A percentile compares a stretch with the other conserved stretches of the same genome.
Conservation (phyloP, 1,140 invertebrate genomes). For the Himalopsyche phryganea region DNA sequence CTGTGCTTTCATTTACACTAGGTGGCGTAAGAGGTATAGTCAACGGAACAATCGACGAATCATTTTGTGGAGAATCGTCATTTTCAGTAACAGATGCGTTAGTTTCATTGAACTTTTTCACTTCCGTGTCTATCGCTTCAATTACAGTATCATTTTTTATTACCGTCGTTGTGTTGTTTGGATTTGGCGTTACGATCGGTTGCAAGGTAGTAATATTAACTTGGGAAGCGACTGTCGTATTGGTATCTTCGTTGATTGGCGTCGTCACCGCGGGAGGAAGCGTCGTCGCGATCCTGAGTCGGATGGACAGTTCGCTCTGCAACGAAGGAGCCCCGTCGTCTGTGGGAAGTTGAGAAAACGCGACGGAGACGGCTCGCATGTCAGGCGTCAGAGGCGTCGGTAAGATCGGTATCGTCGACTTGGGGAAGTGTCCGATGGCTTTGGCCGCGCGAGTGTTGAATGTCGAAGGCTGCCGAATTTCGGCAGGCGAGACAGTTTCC, state of each 20-base stretch:
- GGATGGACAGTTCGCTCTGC: constrained; percentile 9
- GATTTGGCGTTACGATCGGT: no score
- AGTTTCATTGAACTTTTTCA: neutral
- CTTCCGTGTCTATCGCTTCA: neutral
- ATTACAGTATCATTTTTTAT: neutral
- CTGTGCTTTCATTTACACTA: constrained; percentile 7
- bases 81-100: neutral
- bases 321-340: constrained; percentile 17
- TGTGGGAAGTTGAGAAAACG: constrained; percentile 11
- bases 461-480: neutral
- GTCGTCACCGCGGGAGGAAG: neutral
- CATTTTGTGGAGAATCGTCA: no score
- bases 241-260: constrained; percentile 1
- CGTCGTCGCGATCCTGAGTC: constrained; percentile 9
- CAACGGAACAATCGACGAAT: no score
- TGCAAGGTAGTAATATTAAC: neutral
- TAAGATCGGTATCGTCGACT: neutral
- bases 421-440: neutral
- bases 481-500: neutral
- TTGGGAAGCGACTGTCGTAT: neutral
- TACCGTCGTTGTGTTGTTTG: neutral
- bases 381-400: constrained; percentile 6
- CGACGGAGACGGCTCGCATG: constrained; percentile 9
- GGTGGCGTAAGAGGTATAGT: no score
- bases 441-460: constrained; percentile 7